phyloP scores from a whole-genome alignment of 2,888 invertebrate genomes.

The Phortica magna region DNA sequence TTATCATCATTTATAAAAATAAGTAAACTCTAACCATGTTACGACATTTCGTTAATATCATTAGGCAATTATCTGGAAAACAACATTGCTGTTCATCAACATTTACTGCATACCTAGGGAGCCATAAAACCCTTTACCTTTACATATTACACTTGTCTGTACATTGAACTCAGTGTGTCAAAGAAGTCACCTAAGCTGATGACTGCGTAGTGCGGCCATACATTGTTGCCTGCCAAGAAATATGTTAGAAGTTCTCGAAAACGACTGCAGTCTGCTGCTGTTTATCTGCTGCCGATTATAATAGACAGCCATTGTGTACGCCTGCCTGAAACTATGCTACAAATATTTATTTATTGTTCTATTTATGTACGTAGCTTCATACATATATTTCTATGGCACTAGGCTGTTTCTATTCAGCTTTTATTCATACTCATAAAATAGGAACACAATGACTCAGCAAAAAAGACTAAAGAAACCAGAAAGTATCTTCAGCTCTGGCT shows the following conservation, averaged over 20 bases:
- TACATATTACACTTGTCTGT: slow-evolving; percentile 2
- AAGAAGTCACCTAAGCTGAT: slow-evolving; percentile 2
- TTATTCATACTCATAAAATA: slow-evolving; percentile 16
- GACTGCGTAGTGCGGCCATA: slow-evolving; percentile 9
- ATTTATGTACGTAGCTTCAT: not conserved
- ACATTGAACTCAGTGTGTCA: slow-evolving; percentile 16
- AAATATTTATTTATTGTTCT: not conserved
- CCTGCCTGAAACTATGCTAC: not conserved
- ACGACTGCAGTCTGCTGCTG: slow-evolving; percentile 1
- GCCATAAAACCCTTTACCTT: not conserved
- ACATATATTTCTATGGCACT: slow-evolving; percentile 23
- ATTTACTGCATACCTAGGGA: too few species aligned
- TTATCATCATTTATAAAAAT: too few species aligned
- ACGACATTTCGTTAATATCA: too few species aligned
- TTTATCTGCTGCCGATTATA: not conserved
- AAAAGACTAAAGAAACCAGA: not conserved
- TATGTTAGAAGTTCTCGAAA: slow-evolving; percentile 23
- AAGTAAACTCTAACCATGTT: too few species aligned
- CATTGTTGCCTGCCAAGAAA: slow-evolving; percentile 24
- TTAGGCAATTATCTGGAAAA: not conserved
- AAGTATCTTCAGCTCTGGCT: not conserved
- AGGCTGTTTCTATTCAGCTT: slow-evolving; percentile 4
- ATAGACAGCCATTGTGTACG: not conserved
- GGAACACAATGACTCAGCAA: slow-evolving; percentile 22
- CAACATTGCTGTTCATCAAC: not conserved